A percentile compares a stretch with the other conserved stretches of the same genome.
phyloP scores from a whole-genome alignment of 2,797 vertebrate genomes.

The Melanotaenia parkinsoni region DNA sequence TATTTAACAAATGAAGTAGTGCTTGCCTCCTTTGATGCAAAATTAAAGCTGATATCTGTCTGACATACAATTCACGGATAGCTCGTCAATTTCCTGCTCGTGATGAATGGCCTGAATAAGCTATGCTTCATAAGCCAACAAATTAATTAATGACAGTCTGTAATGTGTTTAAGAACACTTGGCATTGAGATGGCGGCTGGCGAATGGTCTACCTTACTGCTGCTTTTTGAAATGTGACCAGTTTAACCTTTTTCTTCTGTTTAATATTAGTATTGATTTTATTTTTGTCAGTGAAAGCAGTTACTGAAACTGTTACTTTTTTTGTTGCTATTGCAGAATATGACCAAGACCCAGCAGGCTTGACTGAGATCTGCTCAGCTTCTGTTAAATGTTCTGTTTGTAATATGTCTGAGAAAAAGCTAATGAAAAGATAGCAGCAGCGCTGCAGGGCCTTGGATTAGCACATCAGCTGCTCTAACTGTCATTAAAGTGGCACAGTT shows the following conservation, averaged over 20 bases:
- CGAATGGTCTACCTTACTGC: conserved; percentile 57
- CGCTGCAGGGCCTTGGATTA: conserved; percentile 43
- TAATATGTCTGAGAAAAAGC: conserved; percentile 42
- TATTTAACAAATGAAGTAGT: conserved; percentile 44
- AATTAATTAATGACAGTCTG: conserved; percentile 71
- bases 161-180: conserved; percentile 75
- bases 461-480: conserved; percentile 48
- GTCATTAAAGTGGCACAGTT: conserved; percentile 35
- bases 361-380: conserved; percentile 15
- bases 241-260: conserved; percentile 50
- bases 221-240: conserved; percentile 46
- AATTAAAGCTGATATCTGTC: conserved; percentile 65
- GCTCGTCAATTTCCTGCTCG: conserved; percentile 71
- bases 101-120: conserved; percentile 75
- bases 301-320: conserved; percentile 23
- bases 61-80: conserved; percentile 58
- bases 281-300: conserved; percentile 35
- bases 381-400: conserved; percentile 39
- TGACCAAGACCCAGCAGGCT: conserved; percentile 32
- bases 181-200: conserved; percentile 61
- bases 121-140: conserved; percentile 67
- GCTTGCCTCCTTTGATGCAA: conserved; percentile 51
- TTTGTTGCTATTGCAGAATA: conserved; percentile 22
- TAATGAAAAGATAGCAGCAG: conserved; percentile 54
- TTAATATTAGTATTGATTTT: conserved; percentile 30